Evolutionary conservation across 2,797 vertebrate species (phyloP).

Genomic region (Melanotaenia nigrans): DNA sequence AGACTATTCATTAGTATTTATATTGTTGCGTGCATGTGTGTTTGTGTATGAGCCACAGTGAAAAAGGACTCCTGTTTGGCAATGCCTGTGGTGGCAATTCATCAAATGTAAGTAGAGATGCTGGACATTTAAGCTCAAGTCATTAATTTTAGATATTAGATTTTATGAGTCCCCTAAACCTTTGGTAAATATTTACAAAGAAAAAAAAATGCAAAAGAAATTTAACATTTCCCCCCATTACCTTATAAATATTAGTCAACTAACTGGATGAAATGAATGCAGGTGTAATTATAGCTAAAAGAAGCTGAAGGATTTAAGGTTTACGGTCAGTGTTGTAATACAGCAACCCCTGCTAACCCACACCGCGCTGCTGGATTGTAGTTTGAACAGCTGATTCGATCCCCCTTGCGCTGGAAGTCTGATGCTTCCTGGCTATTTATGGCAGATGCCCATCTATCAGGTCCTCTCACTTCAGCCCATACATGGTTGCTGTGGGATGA

Average conservation of each 20-base stretch:
- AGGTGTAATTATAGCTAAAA: neutral
- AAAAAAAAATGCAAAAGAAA: neutral
- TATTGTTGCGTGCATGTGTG: neutral
- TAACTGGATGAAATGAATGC: neutral
- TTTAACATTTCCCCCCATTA: neutral
- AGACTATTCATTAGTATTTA: neutral
- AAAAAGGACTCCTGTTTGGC: neutral
- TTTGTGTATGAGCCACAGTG: conserved; percentile 10
- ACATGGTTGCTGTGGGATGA: conserved; percentile 83
- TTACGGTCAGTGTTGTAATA: conserved; percentile 10
- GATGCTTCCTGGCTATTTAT: conserved; percentile 82
- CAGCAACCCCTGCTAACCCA: conserved; percentile 24
- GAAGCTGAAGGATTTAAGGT: neutral
- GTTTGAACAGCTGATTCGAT: conserved; percentile 76
- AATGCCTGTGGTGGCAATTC: neutral
- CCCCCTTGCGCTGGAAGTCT: conserved; percentile 45
- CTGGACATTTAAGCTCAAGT: neutral
- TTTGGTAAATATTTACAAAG: neutral
- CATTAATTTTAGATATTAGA: neutral
- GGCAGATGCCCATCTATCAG: conserved; percentile 76
- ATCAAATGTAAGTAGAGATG: neutral
- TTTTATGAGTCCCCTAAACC: too few species aligned
- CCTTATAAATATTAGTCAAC: neutral
- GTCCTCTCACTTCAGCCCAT: conserved; percentile 80
- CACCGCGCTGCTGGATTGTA: conserved; percentile 42